Evolutionary conservation across 2,797 vertebrate species (phyloP).

Genomic region (Hemitrygon akajei): DNA sequence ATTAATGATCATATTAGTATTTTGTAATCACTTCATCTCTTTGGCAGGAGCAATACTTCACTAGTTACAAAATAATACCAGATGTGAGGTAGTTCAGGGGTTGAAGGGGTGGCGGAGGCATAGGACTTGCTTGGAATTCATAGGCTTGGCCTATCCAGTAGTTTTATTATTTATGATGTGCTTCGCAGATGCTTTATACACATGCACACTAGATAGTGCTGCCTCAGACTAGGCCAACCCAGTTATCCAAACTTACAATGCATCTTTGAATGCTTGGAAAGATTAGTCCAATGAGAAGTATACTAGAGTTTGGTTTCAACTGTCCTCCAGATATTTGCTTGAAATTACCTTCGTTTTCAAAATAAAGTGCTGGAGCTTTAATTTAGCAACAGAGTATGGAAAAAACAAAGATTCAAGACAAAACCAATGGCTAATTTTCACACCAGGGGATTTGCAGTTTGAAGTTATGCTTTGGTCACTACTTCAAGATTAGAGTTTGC

Average conservation of each 20-base stretch:
- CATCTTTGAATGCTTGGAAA: not conserved
- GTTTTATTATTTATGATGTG: not conserved
- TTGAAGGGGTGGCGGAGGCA: not conserved
- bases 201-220: not conserved
- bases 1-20: not conserved
- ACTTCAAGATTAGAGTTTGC: slow-evolving; percentile 43
- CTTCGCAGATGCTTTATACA: not conserved
- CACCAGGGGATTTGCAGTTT: not conserved
- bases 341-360: not conserved
- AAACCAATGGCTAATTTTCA: not conserved
- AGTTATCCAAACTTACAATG: not conserved
- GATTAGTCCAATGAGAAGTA: not conserved
- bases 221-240: not conserved
- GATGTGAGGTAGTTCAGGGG: not conserved
- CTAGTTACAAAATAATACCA: not conserved
- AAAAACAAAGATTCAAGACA: not conserved
- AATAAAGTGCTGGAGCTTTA: not conserved
- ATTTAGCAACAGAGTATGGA: not conserved
- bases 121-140: not conserved
- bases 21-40: slow-evolving; percentile 5
- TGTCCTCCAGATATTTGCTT: not conserved
- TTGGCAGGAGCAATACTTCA: not conserved
- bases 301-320: not conserved
- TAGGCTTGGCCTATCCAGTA: not conserved
- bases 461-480: not conserved